Evolutionary conservation across 2,797 vertebrate species (phyloP).

Genomic region (Manis crassicaudata): DNA sequence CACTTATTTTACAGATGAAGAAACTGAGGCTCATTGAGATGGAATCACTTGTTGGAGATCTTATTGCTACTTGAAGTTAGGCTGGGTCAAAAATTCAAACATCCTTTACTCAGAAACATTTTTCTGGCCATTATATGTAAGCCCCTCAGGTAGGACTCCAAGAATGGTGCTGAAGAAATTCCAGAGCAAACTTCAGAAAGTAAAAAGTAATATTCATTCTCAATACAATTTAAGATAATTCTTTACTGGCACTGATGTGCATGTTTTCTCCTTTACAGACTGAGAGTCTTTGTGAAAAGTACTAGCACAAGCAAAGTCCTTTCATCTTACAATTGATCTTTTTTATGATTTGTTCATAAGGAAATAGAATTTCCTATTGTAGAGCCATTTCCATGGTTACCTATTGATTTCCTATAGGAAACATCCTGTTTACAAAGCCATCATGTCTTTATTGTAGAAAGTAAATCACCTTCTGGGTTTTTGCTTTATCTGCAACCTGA

Average conservation of each 20-base stretch:
- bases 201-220: not conserved
- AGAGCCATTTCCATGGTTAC: constrained; percentile 78
- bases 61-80: not conserved
- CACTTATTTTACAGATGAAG: not conserved
- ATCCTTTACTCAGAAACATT: not conserved
- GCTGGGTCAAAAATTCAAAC: not conserved
- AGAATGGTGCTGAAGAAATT: not conserved
- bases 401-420: constrained; percentile 62
- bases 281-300: constrained; percentile 2
- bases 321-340: constrained; percentile 52
- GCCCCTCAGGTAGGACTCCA: not conserved
- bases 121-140: not conserved
- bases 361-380: constrained; percentile 15
- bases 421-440: constrained; percentile 41
- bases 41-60: not conserved
- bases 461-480: constrained; percentile 72
- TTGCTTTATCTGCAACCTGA: constrained; percentile 75
- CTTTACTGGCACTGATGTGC: not conserved
- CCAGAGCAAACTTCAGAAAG: not conserved
- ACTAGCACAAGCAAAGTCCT: not conserved
- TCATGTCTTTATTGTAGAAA: constrained; percentile 45
- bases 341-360: constrained; percentile 52
- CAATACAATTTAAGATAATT: not conserved
- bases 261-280: not conserved
- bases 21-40: not conserved